phyloP scores from a whole-genome alignment of 2,797 vertebrate species.

The Rhinella marina region DNA sequence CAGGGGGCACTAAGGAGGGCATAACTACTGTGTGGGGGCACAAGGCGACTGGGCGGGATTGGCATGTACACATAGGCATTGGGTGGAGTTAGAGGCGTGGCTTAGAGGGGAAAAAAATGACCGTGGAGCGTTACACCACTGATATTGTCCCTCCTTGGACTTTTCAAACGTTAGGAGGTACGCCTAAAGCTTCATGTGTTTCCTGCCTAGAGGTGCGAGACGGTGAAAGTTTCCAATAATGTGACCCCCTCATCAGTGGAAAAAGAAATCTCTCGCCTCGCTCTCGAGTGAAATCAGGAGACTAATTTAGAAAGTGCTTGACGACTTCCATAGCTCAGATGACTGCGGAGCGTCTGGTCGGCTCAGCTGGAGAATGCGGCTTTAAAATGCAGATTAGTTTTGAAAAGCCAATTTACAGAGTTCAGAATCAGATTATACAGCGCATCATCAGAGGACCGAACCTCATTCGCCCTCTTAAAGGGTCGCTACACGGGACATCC shows the following conservation, averaged over 20 bases:
- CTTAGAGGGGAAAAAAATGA: too few species aligned
- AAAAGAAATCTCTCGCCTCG: not conserved
- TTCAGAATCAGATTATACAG: not conserved
- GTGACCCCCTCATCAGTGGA: not conserved
- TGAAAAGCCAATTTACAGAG: not conserved
- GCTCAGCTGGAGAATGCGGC: not conserved
- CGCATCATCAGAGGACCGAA: not conserved
- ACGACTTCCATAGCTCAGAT: not conserved
- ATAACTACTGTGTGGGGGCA: too few species aligned
- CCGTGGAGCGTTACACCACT: too few species aligned
- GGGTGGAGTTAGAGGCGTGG: too few species aligned
- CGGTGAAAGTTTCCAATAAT: not conserved
- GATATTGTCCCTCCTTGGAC: too few species aligned
- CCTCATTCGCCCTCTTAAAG: not conserved
- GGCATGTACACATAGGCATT: too few species aligned
- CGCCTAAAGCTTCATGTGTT: not conserved
- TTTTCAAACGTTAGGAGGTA: too few species aligned
- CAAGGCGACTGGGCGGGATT: too few species aligned
- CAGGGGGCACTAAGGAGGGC: too few species aligned
- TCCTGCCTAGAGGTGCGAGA: not conserved
- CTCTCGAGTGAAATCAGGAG: conserved; percentile 18
- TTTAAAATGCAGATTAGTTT: not conserved
- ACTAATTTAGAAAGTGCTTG: conserved; percentile 25
- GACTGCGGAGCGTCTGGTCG: conserved; percentile 8
- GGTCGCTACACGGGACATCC: not conserved